Evolutionary conservation across 2,113 vertebrate species (phyloP).

Genomic region (Dicentrarchus labrax): DNA sequence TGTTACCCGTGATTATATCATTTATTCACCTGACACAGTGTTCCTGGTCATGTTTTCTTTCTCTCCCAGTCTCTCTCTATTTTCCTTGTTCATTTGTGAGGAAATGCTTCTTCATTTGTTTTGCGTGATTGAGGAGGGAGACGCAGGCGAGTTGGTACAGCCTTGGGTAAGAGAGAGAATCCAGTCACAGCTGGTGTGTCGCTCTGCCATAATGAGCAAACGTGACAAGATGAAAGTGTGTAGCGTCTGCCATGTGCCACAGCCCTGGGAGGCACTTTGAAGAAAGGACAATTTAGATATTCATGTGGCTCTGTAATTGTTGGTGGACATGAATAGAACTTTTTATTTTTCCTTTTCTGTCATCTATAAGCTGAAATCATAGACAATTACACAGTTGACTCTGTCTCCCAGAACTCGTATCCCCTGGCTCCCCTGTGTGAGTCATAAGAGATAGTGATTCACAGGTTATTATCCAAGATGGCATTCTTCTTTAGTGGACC

Average conservation of each 20-base stretch:
- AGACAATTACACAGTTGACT: slow-evolving; percentile 37
- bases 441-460: slow-evolving; percentile 50
- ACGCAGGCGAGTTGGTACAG: slow-evolving; percentile 26
- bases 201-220: slow-evolving; percentile 59
- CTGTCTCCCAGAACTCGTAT: slow-evolving; percentile 9
- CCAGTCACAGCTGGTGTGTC: slow-evolving; percentile 65
- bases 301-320: slow-evolving; percentile 19
- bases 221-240: slow-evolving; percentile 61
- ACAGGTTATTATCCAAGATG: slow-evolving; percentile 54
- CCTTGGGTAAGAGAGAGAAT: slow-evolving; percentile 54
- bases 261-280: slow-evolving; percentile 30
- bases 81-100: slow-evolving; percentile 62
- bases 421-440: slow-evolving; percentile 9
- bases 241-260: slow-evolving; percentile 37
- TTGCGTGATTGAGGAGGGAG: slow-evolving; percentile 58
- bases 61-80: background rate
- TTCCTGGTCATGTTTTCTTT: slow-evolving; percentile 27
- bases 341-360: slow-evolving; percentile 3
- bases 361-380: slow-evolving; percentile 18
- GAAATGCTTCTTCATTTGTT: slow-evolving; percentile 66
- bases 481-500: slow-evolving; percentile 34
- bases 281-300: slow-evolving; percentile 35
- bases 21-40: slow-evolving; percentile 57
- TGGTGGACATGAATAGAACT: slow-evolving; percentile 33
- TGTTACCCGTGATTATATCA: slow-evolving; percentile 61